Base-by-base conservation (phyloP, 2,797 vertebrate species). In the Pantherophis vulpinus region DNA sequence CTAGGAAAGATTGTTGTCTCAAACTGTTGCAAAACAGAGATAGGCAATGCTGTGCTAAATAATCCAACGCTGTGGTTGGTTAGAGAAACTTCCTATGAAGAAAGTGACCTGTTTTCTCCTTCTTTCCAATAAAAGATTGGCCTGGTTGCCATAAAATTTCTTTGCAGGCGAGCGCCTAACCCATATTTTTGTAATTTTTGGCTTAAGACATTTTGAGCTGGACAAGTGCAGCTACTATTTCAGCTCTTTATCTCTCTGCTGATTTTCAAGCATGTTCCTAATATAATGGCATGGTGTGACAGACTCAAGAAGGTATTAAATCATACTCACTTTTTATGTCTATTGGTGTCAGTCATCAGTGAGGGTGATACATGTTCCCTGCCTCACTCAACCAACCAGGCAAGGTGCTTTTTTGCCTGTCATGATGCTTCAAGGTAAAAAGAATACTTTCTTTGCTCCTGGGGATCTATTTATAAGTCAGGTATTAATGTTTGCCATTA, bases 361-460 rank as follows among this genome's bases (percentile, higher is more conserved):
- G 6, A 92, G 83, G 74, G 8, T 88, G 94, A 58, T 7, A 63
- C 0, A 59, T 90, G 74, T n/a, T 93, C 16, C 23, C 54, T 92
- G 4, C 0, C 0, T 4, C 11, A 7, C 8, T 25, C 91, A 94
- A 42, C 0, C 92, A 59, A 91, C 60, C 83, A 54, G 87, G 93
- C 54, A 25, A 92, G 27, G 6, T 93, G 86, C 14, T 87, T 95
- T 59, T 90, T 93, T 94, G 14, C 70, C 23, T 94, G 60, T 16
- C 55, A 89, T 27, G 86, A 87, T 94, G 20, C 61, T 61, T 91
- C 56, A 90, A 91, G 92, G 91, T 91, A 91, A 90, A 88, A 88
- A 79, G 32, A 88, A 88, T 86, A 42, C 29, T 86, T 66, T 86
- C 42, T 94, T 74, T 93, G n/a, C 74, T 86, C 56, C 23, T 89